Percentiles rank a stretch among this genome's conserved stretches.
Evolutionary conservation across 2,888 invertebrate species (phyloP).

Genomic region (Herminia tarsipennalis): DNA sequence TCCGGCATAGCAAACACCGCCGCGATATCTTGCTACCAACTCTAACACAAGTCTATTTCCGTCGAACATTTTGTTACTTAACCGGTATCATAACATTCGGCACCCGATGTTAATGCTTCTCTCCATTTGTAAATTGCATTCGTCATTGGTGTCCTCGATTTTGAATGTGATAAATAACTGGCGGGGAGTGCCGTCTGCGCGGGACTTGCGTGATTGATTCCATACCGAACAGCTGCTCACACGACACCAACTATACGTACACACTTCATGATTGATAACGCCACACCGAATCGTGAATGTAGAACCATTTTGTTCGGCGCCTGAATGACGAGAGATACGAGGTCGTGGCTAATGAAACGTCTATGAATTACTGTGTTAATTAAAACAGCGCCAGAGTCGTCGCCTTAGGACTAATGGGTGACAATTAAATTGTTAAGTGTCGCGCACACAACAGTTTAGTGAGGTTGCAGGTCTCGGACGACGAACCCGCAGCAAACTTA

Average conservation of each 20-base stretch:
- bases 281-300: conserved; percentile 47
- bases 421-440: conserved; percentile 82
- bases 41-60: conserved; percentile 57
- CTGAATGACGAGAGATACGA: conserved; percentile 42
- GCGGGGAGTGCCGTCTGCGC: conserved; percentile 57
- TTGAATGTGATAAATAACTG: conserved; percentile 71
- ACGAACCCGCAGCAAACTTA: conserved; percentile 75
- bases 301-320: conserved; percentile 38
- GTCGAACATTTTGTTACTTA: conserved; percentile 49
- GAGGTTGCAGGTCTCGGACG: conserved; percentile 76
- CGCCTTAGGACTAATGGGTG: conserved; percentile 78
- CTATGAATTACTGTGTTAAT: conserved; percentile 73
- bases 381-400: conserved; percentile 67
- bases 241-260: conserved; percentile 47
- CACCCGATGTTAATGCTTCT: conserved; percentile 47
- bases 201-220: conserved; percentile 74
- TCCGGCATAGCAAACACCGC: conserved; percentile 71
- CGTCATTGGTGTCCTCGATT: conserved; percentile 61
- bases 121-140: conserved; percentile 65
- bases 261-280: conserved; percentile 67
- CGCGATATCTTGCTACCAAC: conserved; percentile 69
- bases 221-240: conserved; percentile 65
- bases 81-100: conserved; percentile 51
- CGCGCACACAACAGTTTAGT: conserved; percentile 76
- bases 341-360: conserved; percentile 65